A percentile compares a stretch with the other conserved stretches of the same genome.
These are phyloP conservation scores for Micrasema longulum DNA, from an alignment of 1,140 invertebrate genomes.

Conservation along the genomic window DNA sequence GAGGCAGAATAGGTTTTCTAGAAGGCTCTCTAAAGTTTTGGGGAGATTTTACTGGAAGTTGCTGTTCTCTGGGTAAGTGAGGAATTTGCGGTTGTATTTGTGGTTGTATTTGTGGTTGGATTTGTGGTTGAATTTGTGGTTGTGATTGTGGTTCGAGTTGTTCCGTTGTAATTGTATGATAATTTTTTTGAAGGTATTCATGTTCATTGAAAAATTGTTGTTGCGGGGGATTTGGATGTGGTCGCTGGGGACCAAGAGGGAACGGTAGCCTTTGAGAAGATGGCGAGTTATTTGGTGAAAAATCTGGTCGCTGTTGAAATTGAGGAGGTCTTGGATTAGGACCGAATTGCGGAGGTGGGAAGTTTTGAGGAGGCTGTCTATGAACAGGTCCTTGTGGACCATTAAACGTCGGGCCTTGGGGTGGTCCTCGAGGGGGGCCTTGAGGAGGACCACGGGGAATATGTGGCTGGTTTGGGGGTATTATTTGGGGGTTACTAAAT, in stretches of 20 bases:
- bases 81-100: slow-evolving; percentile 38
- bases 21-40: slow-evolving; percentile 59
- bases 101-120: slow-evolving; percentile 59
- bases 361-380: slow-evolving; percentile 45
- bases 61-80: slow-evolving; percentile 59
- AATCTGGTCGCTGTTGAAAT: slow-evolving; percentile 46
- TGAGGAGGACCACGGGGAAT: slow-evolving; percentile 57
- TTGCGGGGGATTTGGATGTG: slow-evolving; percentile 59
- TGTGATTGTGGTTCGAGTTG: slow-evolving; percentile 61
- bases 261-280: slow-evolving; percentile 56
- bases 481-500: slow-evolving; percentile 54
- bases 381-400: slow-evolving; percentile 31
- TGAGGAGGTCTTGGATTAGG: slow-evolving; percentile 35
- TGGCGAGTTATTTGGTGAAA: slow-evolving; percentile 39
- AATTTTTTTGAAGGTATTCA: slow-evolving; percentile 68
- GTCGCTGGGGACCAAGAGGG: slow-evolving; percentile 60
- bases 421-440: slow-evolving; percentile 59
- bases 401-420: slow-evolving; percentile 40
- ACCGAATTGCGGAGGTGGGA: slow-evolving; percentile 2
- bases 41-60: slow-evolving; percentile 57
- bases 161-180: slow-evolving; percentile 67
- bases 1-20: slow-evolving; percentile 58
- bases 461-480: slow-evolving; percentile 59
- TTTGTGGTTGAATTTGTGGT: slow-evolving; percentile 66
- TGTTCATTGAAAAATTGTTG: slow-evolving; percentile 63